Evolutionary conservation across 2,113 vertebrate species (phyloP), one percentile per base, ranked within the genome.

Genomic region (Carassius auratus): DNA sequence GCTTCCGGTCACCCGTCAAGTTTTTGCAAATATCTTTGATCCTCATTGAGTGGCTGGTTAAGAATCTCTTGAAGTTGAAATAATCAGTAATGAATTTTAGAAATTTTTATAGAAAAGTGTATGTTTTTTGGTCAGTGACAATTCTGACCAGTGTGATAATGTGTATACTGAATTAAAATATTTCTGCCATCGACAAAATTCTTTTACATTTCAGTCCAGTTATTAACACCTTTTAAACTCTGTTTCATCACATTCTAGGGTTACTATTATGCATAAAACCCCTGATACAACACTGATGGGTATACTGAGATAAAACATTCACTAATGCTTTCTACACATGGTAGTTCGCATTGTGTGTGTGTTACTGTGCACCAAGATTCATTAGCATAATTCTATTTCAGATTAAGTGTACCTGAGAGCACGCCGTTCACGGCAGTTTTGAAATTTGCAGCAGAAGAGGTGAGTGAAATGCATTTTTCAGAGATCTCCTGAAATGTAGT

Each of bases 381-480:
- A 48, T 50, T 48, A 13, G 12, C 12, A 50, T 85, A 9, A 62
- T 86, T 86, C 3, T 87, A 0, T 92, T 92, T 80, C 92, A 99
- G 98, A 77, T 93, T 99, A 85, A 97, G 97, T 62, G 98, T 99
- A 84, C 98, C 98, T 14, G 98, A 99, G 84, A 96, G 91, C 88
- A 99, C 97, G 0, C 98, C 98, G 1, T 99, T 99, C 92, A 99
- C 97, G 64, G 98, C 98, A 1, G 98, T 99, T 83, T 92, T 99
- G 89, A 99, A 99, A 92, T 99, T 99, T 94, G 98, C 97, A 75
- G 98, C 98, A 33, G 98, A 99, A 92, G 98, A 99, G 94, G 98
- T 99, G 92, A 95, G 95, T 93, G 48, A 48, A 48, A n/a, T 19
- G 0, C 45, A 33, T 68, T 68, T 33, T 69, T 69, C 26, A 66